Base-by-base conservation (phyloP, 1,140 invertebrate species). In the Drosophila funebris region DNA sequence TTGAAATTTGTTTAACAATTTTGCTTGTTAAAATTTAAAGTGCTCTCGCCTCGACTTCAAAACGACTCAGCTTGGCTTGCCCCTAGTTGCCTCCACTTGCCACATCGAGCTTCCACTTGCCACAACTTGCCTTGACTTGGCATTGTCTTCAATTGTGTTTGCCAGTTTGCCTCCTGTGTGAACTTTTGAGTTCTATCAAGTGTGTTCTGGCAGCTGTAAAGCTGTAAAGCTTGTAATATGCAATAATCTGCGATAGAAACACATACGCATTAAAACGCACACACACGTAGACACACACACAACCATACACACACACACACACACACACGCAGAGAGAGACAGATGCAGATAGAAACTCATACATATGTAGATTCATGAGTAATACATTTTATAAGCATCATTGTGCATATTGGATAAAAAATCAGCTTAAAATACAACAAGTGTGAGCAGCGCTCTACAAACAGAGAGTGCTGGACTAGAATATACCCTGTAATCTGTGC, bases 321-420 rank as follows among this genome's bases (percentile, higher is more conserved):
- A 16, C 9, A 33, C 27, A 13, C 7, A 8, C 8, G 24, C 3
- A 16, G 7, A 13, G 8, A 20, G 11, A 43, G 27, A 36, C 66
- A 58, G 16, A 56, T 37, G 54, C 33, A 61, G 16, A 46, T 6
- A 46, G 53, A 60, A 58, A 66, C 46, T 53, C 78, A 75, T 70
- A 87, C 58, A 43, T 76, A 68, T 87, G 83, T 88, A 88, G 82
- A 87, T 87, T 83, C 83, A 79, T 88, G 67, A 76, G 83, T 75
- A 83, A 87, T 87, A 83, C 78, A 89, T 83, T 76, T 78, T 79
- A 89, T 89, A 88, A 88, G 83, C 84, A 88, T 83, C 79, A 88
- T 89, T 88, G 79, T 88, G 83, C 75, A 88, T 88, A 88, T 88
- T 88, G 83, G 76, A 83, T 83, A 88, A 89, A 85, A 83, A 88